These are phyloP conservation scores for Zenarchopterus dispar DNA, from an alignment of 2,797 vertebrate genomes.

Conservation along the genomic window DNA sequence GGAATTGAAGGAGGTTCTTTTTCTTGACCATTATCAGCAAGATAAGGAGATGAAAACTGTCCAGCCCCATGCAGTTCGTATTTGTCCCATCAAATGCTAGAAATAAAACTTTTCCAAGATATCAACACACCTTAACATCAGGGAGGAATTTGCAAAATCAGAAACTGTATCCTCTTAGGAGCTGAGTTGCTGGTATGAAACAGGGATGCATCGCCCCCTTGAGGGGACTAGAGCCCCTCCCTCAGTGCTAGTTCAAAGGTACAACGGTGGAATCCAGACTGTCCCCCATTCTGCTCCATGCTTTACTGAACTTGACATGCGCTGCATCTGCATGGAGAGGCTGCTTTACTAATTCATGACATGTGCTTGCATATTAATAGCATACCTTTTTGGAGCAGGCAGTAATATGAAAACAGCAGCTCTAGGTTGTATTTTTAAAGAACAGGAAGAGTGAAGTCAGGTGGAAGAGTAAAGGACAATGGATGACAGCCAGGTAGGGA, in stretches of 20 bases:
- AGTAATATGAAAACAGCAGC: conserved; percentile 75
- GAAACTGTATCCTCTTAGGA: conserved; percentile 46
- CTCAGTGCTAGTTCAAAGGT: conserved; percentile 43
- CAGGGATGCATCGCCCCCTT: conserved; percentile 52
- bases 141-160: conserved; percentile 51
- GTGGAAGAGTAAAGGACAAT: conserved; percentile 63
- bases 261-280: conserved; percentile 11
- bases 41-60: conserved; percentile 34
- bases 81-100: conserved; percentile 43
- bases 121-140: conserved; percentile 46
- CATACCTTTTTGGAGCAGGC: conserved; percentile 72
- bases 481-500: conserved; percentile 18
- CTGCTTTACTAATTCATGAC: conserved; percentile 79
- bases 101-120: conserved; percentile 47
- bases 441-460: conserved; percentile 66
- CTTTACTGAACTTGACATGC: conserved; percentile 60
- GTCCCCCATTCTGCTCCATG: conserved; percentile 40
- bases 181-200: conserved; percentile 66
- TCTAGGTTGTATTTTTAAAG: conserved; percentile 70
- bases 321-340: conserved; percentile 17
- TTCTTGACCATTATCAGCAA: conserved; percentile 1
- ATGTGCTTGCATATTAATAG: conserved; percentile 81
- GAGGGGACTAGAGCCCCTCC: conserved; percentile 57
- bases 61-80: conserved; percentile 26
- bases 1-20: conserved; percentile 37